Conservation (phyloP, 2,888 invertebrate genomes). For the Masnerella sp. region DNA sequence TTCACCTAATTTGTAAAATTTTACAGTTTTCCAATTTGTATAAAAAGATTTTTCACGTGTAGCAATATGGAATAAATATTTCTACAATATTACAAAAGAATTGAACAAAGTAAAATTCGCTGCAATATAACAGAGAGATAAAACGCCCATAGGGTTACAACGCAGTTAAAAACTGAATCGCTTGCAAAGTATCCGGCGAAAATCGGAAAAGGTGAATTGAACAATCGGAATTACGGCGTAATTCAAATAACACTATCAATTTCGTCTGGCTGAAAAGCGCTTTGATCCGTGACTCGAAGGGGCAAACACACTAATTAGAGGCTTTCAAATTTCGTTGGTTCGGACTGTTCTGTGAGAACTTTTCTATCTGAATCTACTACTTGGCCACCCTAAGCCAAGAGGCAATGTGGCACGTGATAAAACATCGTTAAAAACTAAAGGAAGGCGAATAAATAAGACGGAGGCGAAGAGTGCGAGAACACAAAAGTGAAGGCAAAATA, state of each 20-base stretch:
- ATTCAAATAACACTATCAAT: conserved; percentile 36
- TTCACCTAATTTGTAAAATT: too few relatives aligned
- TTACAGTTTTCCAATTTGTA: too few relatives aligned
- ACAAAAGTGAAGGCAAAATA: conserved; percentile 48
- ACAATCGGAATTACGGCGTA: conserved; percentile 17
- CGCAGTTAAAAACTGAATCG: too few relatives aligned
- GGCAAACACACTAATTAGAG: conserved; percentile 34
- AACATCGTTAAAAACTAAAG: conserved; percentile 57
- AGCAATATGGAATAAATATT: too few relatives aligned
- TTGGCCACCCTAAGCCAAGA: conserved; percentile 73
- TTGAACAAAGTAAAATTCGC: too few relatives aligned
- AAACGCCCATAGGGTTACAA: too few relatives aligned
- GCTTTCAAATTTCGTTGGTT: conserved; percentile 49
- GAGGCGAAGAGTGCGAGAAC: conserved; percentile 26
- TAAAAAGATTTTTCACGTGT: too few relatives aligned
- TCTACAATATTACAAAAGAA: too few relatives aligned
- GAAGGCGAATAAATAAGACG: not conserved
- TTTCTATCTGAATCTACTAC: conserved; percentile 45
- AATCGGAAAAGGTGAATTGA: not conserved
- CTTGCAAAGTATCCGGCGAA: too few relatives aligned
- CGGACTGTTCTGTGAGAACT: conserved; percentile 37
- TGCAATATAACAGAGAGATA: too few relatives aligned
- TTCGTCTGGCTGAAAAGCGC: conserved; percentile 21
- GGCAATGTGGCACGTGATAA: conserved; percentile 77
- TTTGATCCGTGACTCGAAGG: conserved; percentile 29